Evolutionary conservation across 2,888 invertebrate genomes (phyloP).

Genomic region (Dynastes grantii): DNA sequence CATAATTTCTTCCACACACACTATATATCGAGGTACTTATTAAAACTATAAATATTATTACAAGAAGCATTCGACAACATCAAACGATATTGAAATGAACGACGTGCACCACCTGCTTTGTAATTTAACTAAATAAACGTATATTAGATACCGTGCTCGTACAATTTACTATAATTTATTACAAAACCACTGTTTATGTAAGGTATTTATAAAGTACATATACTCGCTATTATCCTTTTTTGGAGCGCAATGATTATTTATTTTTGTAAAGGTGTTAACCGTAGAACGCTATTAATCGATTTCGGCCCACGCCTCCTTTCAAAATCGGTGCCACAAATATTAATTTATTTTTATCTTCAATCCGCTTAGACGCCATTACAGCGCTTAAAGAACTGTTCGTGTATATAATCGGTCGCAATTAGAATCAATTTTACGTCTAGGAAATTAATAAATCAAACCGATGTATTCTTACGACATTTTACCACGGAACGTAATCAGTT

Average conservation of each 20-base stretch:
- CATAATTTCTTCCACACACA: conserved; percentile 19
- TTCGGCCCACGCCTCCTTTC: conserved; percentile 40
- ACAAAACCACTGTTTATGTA: conserved; percentile 40
- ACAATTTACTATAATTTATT: conserved; percentile 40
- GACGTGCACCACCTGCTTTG: conserved; percentile 31
- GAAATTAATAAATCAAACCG: conserved; percentile 54
- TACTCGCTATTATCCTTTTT: conserved; percentile 32
- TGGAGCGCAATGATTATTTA: conserved; percentile 37
- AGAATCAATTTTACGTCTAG: conserved; percentile 59
- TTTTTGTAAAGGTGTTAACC: conserved; percentile 44
- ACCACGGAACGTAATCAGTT: too few relatives aligned
- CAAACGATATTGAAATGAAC: conserved; percentile 11
- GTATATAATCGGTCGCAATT: conserved; percentile 55
- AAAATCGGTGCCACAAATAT: conserved; percentile 45
- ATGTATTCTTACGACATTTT: not conserved
- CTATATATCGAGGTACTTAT: conserved; percentile 7
- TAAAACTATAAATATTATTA: conserved; percentile 33
- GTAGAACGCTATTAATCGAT: conserved; percentile 40
- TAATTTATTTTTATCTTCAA: conserved; percentile 49
- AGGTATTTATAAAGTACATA: conserved; percentile 39
- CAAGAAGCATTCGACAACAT: conserved; percentile 16
- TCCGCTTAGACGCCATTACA: conserved; percentile 41
- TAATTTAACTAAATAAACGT: conserved; percentile 24
- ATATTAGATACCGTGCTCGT: conserved; percentile 24
- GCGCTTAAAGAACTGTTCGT: conserved; percentile 16